A percentile compares a stretch with the other conserved stretches of the same genome.
Evolutionary conservation across 2,797 vertebrate species (phyloP).

Genomic region (Manis pentadactyla): DNA sequence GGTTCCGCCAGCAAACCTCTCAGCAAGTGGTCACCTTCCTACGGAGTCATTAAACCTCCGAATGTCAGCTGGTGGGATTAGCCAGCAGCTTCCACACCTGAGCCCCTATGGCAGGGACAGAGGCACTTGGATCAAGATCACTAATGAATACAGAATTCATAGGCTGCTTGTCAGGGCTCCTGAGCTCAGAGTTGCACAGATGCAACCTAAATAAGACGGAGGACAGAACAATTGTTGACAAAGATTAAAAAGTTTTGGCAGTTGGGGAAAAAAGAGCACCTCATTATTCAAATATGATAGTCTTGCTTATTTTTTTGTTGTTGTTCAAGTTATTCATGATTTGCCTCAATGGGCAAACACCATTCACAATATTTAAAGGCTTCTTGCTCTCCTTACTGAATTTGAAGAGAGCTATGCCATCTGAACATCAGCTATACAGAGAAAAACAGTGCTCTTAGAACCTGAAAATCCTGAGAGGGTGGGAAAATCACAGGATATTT

Average conservation of each 20-base stretch:
- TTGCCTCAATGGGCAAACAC: slow-evolving; percentile 74
- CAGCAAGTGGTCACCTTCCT: slow-evolving; percentile 85
- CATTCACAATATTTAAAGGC: slow-evolving; percentile 74
- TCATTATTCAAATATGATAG: slow-evolving; percentile 80
- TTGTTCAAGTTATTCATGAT: slow-evolving; percentile 74
- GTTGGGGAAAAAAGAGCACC: slow-evolving; percentile 75
- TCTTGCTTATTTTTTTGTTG: slow-evolving; percentile 69
- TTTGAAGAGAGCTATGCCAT: background rate
- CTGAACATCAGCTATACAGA: slow-evolving; percentile 12
- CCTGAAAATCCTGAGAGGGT: background rate
- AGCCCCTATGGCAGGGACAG: slow-evolving; percentile 86
- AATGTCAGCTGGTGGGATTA: slow-evolving; percentile 87
- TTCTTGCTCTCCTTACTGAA: slow-evolving; percentile 71
- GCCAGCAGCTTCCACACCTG: slow-evolving; percentile 87
- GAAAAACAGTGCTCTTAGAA: slow-evolving; percentile 56
- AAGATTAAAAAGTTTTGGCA: slow-evolving; percentile 85
- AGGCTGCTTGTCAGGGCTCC: slow-evolving; percentile 87
- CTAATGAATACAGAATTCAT: slow-evolving; percentile 89
- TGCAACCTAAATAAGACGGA: slow-evolving; percentile 81
- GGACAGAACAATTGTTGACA: slow-evolving; percentile 78
- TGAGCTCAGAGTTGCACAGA: slow-evolving; percentile 81
- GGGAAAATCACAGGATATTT: background rate
- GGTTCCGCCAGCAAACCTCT: slow-evolving; percentile 81
- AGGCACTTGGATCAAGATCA: slow-evolving; percentile 85
- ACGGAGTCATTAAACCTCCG: slow-evolving; percentile 85